Conservation (phyloP, 2,113 vertebrate species). For the Xerus inauris region DNA sequence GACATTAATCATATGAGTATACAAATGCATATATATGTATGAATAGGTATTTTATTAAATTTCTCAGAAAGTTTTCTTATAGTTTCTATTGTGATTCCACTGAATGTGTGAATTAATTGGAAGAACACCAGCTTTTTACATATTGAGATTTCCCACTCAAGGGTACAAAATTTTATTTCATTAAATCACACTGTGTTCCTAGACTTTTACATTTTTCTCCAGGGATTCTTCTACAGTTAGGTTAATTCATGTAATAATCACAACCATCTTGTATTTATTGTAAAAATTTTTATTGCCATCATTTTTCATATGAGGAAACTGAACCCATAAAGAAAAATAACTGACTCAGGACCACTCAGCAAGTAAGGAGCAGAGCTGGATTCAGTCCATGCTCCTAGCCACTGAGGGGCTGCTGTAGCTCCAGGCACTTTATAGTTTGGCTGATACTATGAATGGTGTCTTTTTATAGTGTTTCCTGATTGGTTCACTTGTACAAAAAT, state of each 20-base stretch:
- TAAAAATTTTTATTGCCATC: neutral
- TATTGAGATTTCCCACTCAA: neutral
- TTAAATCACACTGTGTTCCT: neutral
- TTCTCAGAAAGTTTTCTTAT: constrained; percentile 20
- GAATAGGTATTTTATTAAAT: neutral
- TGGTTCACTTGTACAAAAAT: neutral
- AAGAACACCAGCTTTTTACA: constrained; percentile 24
- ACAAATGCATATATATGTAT: no score
- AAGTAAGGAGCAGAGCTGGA: neutral
- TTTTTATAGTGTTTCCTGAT: constrained; percentile 51
- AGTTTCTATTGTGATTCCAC: neutral
- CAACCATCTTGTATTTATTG: neutral
- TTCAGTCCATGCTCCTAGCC: neutral
- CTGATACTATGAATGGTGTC: neutral
- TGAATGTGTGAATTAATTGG: constrained; percentile 22
- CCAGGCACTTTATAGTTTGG: neutral
- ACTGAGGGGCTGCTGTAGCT: neutral
- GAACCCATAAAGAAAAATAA: neutral
- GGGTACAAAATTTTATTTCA: neutral
- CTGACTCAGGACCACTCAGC: neutral
- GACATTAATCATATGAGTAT: neutral
- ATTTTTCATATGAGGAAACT: constrained; percentile 23
- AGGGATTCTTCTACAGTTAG: neutral
- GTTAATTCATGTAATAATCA: neutral
- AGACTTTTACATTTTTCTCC: neutral